Evolutionary conservation across 2,888 invertebrate species (phyloP).

Genomic region (Stictocephala bisonia): DNA sequence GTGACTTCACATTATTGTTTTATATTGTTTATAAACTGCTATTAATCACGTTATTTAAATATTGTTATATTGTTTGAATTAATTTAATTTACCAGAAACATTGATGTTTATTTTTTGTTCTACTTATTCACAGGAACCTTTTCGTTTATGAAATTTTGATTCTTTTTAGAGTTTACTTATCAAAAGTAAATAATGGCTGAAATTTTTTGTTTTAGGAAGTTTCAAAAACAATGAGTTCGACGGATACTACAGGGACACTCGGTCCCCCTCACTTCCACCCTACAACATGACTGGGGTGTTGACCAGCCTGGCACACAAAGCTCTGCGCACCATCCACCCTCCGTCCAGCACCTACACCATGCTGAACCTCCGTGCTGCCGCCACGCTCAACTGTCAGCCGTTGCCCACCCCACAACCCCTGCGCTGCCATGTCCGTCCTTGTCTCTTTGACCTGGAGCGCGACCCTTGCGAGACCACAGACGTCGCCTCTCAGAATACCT

Average conservation of each 20-base stretch:
- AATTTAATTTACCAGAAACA: too few species aligned
- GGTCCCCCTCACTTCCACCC: conserved; percentile 58
- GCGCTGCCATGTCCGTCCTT: conserved; percentile 71
- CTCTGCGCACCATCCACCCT: conserved; percentile 60
- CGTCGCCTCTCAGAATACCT: conserved; percentile 65
- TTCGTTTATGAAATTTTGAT: too few species aligned
- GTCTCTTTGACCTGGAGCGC: conserved; percentile 78
- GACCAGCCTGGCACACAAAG: conserved; percentile 64
- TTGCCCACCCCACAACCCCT: conserved; percentile 59
- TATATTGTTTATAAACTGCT: too few species aligned
- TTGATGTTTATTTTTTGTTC: too few species aligned
- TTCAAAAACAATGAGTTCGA: conserved; percentile 63
- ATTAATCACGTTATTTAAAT: too few species aligned
- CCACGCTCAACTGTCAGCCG: conserved; percentile 64
- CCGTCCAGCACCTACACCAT: conserved; percentile 62
- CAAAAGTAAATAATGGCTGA: too few species aligned
- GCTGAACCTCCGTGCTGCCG: conserved; percentile 63
- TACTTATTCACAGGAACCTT: too few species aligned
- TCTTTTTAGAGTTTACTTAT: too few species aligned
- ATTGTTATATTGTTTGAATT: too few species aligned
- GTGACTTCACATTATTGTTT: too few species aligned
- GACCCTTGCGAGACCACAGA: conserved; percentile 87
- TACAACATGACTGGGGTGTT: conserved; percentile 65
- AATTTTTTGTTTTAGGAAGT: too few species aligned
- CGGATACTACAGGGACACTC: conserved; percentile 65